Conservation (phyloP, 1,140 invertebrate genomes). For the Drosophila prosaltans region DNA sequence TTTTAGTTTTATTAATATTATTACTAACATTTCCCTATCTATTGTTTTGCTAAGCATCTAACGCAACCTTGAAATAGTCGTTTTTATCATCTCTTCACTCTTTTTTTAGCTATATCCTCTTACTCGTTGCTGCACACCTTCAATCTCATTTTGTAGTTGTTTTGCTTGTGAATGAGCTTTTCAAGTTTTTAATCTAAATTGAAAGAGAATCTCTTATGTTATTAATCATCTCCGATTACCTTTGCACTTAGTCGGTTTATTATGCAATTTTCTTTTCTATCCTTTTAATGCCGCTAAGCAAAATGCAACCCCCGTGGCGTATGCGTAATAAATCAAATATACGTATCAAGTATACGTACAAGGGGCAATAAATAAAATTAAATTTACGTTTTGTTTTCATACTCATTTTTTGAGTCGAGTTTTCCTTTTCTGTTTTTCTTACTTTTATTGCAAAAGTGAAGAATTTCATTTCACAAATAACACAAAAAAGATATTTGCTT, state of each 20-base stretch:
- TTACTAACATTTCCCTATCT: no score
- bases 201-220: background rate
- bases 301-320: background rate
- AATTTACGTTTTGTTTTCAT: constrained; percentile 10
- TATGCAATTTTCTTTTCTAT: background rate
- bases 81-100: no score
- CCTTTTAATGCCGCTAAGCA: background rate
- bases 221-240: background rate
- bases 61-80: no score
- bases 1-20: no score
- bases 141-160: no score
- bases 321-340: constrained; percentile 7
- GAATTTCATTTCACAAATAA: background rate
- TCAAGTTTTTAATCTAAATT: background rate
- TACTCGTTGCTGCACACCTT: no score
- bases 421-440: background rate
- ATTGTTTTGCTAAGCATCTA: no score
- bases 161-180: no score
- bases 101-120: no score
- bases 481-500: background rate
- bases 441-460: background rate
- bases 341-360: constrained; percentile 5
- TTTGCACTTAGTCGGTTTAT: background rate
- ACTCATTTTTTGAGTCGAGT: background rate
- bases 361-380: constrained; percentile 2